These are phyloP conservation scores for Nothura maculosa DNA, from an alignment of 2,797 vertebrate species.

Conservation along the genomic window DNA sequence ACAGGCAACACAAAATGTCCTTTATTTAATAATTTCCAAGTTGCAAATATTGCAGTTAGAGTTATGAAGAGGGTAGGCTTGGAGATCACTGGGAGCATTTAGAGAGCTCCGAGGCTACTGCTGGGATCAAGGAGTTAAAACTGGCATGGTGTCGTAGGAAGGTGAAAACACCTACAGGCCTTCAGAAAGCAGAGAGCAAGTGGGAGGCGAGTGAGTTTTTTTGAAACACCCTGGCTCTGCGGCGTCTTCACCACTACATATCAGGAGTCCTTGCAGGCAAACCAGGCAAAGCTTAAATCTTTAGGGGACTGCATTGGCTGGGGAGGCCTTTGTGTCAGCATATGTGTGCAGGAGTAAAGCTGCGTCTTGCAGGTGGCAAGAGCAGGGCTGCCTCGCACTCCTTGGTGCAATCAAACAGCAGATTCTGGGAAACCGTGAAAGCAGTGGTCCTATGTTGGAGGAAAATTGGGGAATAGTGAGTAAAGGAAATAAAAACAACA, in stretches of 20 bases:
- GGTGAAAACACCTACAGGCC: background rate
- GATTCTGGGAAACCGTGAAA: background rate
- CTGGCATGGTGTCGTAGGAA: background rate
- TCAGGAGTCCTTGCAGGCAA: background rate
- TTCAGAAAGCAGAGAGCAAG: background rate
- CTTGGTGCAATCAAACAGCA: background rate
- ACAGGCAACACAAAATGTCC: background rate
- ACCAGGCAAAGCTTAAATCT: background rate
- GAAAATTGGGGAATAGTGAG: background rate
- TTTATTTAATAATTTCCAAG: constrained; percentile 18
- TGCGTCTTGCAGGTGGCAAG: background rate
- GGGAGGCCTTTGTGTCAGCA: background rate
- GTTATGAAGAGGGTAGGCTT: background rate
- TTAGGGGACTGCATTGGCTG: background rate
- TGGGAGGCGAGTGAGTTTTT: constrained; percentile 9
- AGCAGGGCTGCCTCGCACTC: background rate
- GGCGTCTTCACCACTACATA: background rate
- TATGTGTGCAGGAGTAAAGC: background rate
- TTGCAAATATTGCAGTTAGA: background rate
- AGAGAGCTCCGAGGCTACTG: background rate
- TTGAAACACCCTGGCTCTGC: background rate
- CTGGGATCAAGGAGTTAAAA: constrained; percentile 10
- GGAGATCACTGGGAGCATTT: background rate
- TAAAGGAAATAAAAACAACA: background rate
- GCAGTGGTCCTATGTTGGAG: no score